phyloP scores from a whole-genome alignment of 2,113 vertebrate species.

The Arothron firmamentum region DNA sequence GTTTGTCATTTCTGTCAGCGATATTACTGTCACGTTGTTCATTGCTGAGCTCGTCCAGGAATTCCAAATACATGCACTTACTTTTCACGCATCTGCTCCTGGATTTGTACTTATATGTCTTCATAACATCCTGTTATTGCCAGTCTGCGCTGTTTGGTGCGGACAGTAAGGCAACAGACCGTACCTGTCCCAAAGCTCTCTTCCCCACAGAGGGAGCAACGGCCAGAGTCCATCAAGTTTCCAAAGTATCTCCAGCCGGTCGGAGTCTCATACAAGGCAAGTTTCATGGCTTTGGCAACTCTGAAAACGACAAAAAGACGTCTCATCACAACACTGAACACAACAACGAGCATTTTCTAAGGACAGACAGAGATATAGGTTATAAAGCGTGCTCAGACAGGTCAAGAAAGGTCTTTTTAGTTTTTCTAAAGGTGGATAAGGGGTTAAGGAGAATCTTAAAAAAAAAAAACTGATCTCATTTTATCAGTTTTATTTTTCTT shows the following conservation, averaged over 20 bases:
- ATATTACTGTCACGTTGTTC: no score
- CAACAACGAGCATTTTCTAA: constrained; percentile 13
- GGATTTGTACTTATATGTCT: no score
- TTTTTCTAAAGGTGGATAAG: no score
- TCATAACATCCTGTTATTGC: no score
- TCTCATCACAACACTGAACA: not conserved
- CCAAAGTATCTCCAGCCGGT: constrained; percentile 96
- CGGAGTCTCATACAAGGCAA: constrained; percentile 96
- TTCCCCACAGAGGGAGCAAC: constrained; percentile 95
- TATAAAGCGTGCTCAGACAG: no score
- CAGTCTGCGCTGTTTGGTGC: not conserved
- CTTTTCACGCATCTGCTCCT: no score
- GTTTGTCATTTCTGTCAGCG: not conserved
- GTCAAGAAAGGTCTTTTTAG: no score
- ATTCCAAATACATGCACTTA: no score
- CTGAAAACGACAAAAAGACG: constrained; percentile 70
- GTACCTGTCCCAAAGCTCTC: constrained; percentile 98
- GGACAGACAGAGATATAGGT: constrained; percentile 11
- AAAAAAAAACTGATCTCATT: no score
- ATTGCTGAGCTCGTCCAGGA: no score
- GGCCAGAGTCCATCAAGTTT: constrained; percentile 96
- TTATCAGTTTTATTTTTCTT: no score
- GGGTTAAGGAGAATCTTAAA: no score
- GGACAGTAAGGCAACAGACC: not conserved
- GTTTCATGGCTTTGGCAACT: constrained; percentile 94